These are phyloP conservation scores for Achroia grisella DNA, from an alignment of 1,140 invertebrate species.

Conservation along the genomic window DNA sequence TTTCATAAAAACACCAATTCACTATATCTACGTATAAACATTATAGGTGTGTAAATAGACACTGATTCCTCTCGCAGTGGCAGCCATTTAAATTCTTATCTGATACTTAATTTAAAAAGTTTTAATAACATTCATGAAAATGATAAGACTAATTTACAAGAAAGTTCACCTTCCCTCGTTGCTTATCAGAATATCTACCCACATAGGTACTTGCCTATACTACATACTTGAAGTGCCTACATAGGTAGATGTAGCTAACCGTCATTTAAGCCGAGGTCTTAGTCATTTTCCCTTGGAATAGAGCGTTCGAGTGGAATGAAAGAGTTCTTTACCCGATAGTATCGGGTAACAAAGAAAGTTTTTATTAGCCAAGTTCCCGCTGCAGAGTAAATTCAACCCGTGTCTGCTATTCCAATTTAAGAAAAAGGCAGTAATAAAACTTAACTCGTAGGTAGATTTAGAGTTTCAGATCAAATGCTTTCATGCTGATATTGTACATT, in stretches of 20 bases:
- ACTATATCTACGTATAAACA: too few species aligned
- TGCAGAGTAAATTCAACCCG: slow-evolving; percentile 36
- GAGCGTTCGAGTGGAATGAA: slow-evolving; percentile 36
- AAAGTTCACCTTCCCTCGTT: neutral
- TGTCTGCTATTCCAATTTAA: slow-evolving; percentile 62
- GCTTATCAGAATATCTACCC: neutral
- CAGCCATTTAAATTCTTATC: neutral
- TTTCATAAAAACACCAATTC: too few species aligned
- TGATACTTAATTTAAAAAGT: slow-evolving; percentile 25
- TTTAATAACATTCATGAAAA: slow-evolving; percentile 25
- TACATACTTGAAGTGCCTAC: neutral
- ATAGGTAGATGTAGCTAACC: slow-evolving; percentile 4
- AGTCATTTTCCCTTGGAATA: slow-evolving; percentile 19
- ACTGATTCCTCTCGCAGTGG: neutral
- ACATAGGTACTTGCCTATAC: neutral
- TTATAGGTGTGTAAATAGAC: too few species aligned
- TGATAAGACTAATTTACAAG: slow-evolving; percentile 22
- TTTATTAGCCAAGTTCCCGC: slow-evolving; percentile 57
- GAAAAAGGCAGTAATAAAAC: slow-evolving; percentile 51
- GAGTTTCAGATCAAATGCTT: neutral
- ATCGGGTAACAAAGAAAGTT: slow-evolving; percentile 70
- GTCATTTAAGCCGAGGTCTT: slow-evolving; percentile 10
- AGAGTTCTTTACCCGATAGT: slow-evolving; percentile 52
- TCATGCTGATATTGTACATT: neutral
- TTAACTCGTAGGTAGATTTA: slow-evolving; percentile 4